phyloP scores from a whole-genome alignment of 1,140 invertebrate genomes.

The Thaumatotibia leucotreta region DNA sequence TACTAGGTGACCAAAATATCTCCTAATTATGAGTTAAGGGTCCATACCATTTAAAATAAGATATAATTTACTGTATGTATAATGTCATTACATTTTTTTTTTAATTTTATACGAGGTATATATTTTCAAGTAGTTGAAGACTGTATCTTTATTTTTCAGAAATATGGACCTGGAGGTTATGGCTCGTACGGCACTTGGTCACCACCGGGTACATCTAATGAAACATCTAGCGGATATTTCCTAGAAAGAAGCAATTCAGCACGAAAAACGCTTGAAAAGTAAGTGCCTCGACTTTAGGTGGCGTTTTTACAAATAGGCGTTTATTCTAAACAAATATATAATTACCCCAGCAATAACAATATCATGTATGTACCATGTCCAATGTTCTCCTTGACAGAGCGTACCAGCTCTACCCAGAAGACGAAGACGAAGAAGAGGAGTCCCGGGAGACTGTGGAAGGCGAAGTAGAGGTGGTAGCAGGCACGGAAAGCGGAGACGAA shows the following conservation, averaged over 20 bases:
- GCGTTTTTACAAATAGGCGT: too few species aligned
- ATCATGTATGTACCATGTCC: too few species aligned
- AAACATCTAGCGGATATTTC: constrained; percentile 96
- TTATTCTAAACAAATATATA: too few species aligned
- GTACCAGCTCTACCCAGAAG: constrained; percentile 69
- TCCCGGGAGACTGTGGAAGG: constrained; percentile 43
- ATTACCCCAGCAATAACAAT: too few species aligned
- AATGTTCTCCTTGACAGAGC: constrained; percentile 53
- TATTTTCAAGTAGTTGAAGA: constrained; percentile 23
- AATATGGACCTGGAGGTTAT: constrained; percentile 83
- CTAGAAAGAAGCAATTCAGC: constrained; percentile 96
- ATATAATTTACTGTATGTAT: neutral
- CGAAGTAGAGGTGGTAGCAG: constrained; percentile 41
- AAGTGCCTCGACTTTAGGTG: constrained; percentile 23
- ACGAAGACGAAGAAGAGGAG: constrained; percentile 66
- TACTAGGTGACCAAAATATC: too few species aligned
- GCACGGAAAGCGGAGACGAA: constrained; percentile 50
- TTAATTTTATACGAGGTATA: too few species aligned
- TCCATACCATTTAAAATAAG: too few species aligned
- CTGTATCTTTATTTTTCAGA: constrained; percentile 60
- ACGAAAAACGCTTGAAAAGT: constrained; percentile 88
- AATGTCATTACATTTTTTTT: too few species aligned
- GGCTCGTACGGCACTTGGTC: constrained; percentile 93
- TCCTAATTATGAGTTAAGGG: too few species aligned
- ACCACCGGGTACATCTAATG: constrained; percentile 94